Base-by-base conservation (phyloP, 2,797 vertebrate species). In the Chlorospingus flavigularis region DNA sequence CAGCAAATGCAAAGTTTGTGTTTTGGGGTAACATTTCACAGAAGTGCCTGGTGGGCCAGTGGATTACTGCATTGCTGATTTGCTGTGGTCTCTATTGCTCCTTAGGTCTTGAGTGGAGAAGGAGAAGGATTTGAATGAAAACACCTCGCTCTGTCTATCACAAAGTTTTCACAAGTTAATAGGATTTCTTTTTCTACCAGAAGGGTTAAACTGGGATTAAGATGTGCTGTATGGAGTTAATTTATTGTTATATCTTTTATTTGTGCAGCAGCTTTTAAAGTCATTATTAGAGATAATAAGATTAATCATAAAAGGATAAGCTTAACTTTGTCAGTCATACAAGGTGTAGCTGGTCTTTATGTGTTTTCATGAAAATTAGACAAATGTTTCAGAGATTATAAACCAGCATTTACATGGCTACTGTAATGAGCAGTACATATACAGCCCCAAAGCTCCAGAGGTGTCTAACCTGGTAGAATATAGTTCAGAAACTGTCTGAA, bases 291-390 rank as follows among this genome's bases (percentile, higher is more conserved):
- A 45, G 17, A 81, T 45, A 90, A 70, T 75, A 88, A 88, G 35
- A 84, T 95, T 83, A 92, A 62, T 78, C 73, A 90, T 47, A 78
- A 78, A 78, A 90, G 39, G 61, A 61, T 95, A 66, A 83, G 26
- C 43, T 90, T 77, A 4, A 28, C 84, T 94, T 90, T 94, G 54
- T 77, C 40, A 86, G 33, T 57, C 40, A 21, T 18, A 48, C 31
- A 72, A 81, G 24, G 7, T 76, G 24, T 86, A 79, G 30, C 18
- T 58, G 43, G 43, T 45, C 35, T 68, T 80, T n/a, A 20, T 2
- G 18, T 70, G 47, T 75, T 83, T 88, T 92, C 55, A 14, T 42
- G 37, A 48, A 37, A 86, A 76, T 30, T 35, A 82, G 43, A 31
- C 10, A 54, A 43, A 66, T 11, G 3, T 82, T 92, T 82, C 30